These are phyloP conservation scores for Heteronetta atricapilla DNA, from an alignment of 2,113 vertebrate species.

Conservation along the genomic window DNA sequence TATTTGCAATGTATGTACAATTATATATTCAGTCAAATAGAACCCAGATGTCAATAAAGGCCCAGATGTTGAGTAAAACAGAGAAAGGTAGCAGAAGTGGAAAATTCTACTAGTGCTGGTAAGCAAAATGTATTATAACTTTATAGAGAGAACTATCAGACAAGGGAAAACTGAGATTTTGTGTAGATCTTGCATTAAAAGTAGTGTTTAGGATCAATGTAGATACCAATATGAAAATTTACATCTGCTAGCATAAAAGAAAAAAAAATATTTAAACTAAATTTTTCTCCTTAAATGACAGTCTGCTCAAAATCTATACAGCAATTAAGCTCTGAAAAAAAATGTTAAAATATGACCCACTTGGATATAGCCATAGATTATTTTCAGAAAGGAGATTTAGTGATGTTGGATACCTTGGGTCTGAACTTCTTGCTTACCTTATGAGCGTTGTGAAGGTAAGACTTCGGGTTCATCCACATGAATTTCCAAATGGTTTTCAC, in stretches of 20 bases:
- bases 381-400: background rate
- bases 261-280: background rate
- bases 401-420: background rate
- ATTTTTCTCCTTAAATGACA: background rate
- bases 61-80: background rate
- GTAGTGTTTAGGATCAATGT: background rate
- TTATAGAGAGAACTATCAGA: background rate
- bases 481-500: background rate
- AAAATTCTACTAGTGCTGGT: background rate
- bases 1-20: slow-evolving; percentile 6
- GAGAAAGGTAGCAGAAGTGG: background rate
- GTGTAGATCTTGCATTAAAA: background rate
- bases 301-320: background rate
- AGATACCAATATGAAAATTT: background rate
- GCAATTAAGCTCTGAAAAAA: background rate
- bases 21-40: background rate
- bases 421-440: background rate
- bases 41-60: slow-evolving; percentile 33
- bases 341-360: background rate
- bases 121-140: background rate
- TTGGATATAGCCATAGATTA: background rate
- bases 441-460: background rate
- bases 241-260: background rate
- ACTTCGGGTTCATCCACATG: background rate
- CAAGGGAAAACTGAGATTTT: background rate